phyloP scores from a whole-genome alignment of 2,888 invertebrate species.

The Hyalella azteca region DNA sequence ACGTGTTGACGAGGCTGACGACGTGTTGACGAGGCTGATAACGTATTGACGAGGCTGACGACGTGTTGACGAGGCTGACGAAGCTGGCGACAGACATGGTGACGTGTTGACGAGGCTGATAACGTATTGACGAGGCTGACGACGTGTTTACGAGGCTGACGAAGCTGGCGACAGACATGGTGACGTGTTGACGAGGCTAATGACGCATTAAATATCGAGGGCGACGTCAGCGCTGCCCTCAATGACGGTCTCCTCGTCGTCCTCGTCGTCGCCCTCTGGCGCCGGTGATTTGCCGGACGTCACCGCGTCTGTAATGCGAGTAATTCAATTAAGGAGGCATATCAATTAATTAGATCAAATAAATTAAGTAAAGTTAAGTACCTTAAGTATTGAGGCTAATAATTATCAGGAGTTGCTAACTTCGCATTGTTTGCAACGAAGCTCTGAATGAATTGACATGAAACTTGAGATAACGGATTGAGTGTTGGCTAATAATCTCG shows the following conservation, averaged over 20 bases:
- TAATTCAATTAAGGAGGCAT: no score
- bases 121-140: background rate
- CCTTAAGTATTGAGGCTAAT: no score
- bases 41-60: background rate
- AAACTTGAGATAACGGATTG: no score
- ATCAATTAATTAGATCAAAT: no score
- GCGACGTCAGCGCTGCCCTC: slow-evolving; percentile 81
- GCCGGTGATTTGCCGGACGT: background rate
- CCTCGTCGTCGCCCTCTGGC: slow-evolving; percentile 61
- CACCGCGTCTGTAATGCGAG: background rate
- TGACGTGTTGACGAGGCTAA: background rate
- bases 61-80: background rate
- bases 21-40: background rate
- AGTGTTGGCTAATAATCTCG: no score
- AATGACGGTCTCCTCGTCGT: slow-evolving; percentile 71
- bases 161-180: background rate
- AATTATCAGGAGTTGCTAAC: no score
- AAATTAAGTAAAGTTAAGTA: no score
- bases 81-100: background rate
- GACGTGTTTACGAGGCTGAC: background rate
- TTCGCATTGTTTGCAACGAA: no score
- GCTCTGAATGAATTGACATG: no score
- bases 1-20: background rate
- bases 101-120: background rate
- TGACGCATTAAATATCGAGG: slow-evolving; percentile 71